Percentiles rank a stretch among this genome's conserved stretches.
These are phyloP conservation scores for Ctenicera cuprea DNA, from an alignment of 2,888 invertebrate species.

Conservation along the genomic window DNA sequence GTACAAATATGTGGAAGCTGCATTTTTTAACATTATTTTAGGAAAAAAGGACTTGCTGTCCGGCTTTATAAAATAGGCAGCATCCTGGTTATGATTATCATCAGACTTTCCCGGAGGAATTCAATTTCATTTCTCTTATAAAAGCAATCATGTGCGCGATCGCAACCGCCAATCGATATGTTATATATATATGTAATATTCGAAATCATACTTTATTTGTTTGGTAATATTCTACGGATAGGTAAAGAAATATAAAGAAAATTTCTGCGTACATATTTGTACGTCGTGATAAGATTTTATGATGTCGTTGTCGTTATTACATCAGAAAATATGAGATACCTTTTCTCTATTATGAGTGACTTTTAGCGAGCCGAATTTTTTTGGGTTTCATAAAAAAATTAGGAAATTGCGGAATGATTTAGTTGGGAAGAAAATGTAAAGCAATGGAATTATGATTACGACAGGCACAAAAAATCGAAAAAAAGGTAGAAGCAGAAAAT, in stretches of 20 bases:
- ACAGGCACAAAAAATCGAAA: too few species aligned
- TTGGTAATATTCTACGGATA: background rate
- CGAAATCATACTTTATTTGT: constrained; percentile 24
- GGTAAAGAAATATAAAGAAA: background rate
- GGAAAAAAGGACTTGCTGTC: background rate
- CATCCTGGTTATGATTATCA: constrained; percentile 47
- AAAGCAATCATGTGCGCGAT: constrained; percentile 46
- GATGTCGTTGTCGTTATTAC: background rate
- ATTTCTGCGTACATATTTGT: background rate
- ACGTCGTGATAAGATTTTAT: background rate
- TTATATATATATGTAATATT: constrained; percentile 31
- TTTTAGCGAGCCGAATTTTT: too few species aligned
- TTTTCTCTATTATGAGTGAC: too few species aligned
- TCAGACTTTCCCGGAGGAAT: constrained; percentile 41
- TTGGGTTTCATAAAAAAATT: too few species aligned
- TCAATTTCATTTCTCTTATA: constrained; percentile 48
- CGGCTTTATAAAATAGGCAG: constrained; percentile 33
- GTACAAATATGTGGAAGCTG: background rate
- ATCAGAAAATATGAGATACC: too few species aligned
- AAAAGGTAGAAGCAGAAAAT: too few species aligned
- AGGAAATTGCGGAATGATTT: too few species aligned
- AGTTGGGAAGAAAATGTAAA: too few species aligned
- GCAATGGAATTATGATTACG: too few species aligned
- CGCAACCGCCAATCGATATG: constrained; percentile 39
- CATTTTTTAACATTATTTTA: constrained; percentile 4